Evolutionary conservation across 2,113 vertebrate species (phyloP).

Genomic region (Alosa alosa): DNA sequence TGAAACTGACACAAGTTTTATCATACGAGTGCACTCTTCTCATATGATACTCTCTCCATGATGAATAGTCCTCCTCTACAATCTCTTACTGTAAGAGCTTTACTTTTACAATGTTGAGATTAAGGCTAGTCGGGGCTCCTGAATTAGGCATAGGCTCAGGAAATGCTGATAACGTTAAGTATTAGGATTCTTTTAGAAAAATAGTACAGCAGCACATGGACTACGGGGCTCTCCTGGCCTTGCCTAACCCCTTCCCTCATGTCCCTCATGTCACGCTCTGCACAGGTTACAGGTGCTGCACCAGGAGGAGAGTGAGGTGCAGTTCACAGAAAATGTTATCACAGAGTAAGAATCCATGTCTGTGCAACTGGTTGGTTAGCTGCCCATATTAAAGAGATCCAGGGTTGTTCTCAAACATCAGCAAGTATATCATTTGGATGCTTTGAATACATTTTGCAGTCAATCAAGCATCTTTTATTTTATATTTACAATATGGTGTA

Average conservation of each 20-base stretch:
- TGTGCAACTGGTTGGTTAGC: not conserved
- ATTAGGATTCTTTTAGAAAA: no score
- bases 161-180: no score
- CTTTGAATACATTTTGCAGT: not conserved
- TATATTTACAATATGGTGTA: not conserved
- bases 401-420: not conserved
- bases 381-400: no score
- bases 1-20: not conserved
- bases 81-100: no score
- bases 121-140: not conserved
- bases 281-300: conserved; percentile 57
- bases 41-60: not conserved
- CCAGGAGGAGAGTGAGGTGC: conserved; percentile 24
- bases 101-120: not conserved
- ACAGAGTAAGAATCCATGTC: not conserved
- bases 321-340: not conserved
- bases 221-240: no score
- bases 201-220: no score
- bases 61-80: not conserved
- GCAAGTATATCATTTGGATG: not conserved
- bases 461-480: not conserved
- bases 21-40: not conserved
- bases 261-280: conserved; percentile 26
- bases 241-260: no score
- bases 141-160: no score